These are phyloP conservation scores for Blera fallax DNA, from an alignment of 2,888 invertebrate species.

Conservation along the genomic window DNA sequence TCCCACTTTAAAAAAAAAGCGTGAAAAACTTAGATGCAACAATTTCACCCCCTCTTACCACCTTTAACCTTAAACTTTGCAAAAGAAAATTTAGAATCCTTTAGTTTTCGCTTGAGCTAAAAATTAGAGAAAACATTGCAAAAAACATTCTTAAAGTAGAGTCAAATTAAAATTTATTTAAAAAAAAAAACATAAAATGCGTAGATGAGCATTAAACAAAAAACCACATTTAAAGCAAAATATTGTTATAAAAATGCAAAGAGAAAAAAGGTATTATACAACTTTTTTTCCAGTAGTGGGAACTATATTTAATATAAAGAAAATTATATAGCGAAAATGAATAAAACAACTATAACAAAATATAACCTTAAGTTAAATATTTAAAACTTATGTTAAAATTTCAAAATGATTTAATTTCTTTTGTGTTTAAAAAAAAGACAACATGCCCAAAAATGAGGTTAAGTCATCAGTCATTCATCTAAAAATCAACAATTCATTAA, in stretches of 20 bases:
- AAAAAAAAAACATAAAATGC: slow-evolving; percentile 32
- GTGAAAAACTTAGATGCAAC: slow-evolving; percentile 44
- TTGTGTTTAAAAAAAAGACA: slow-evolving; percentile 61
- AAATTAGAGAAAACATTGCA: slow-evolving; percentile 38
- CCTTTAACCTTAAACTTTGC: slow-evolving; percentile 30
- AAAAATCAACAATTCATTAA: slow-evolving; percentile 44
- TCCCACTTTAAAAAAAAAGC: slow-evolving; percentile 68
- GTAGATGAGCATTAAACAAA: slow-evolving; percentile 57
- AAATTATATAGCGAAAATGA: slow-evolving; percentile 46
- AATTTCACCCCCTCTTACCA: slow-evolving; percentile 5
- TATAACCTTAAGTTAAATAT: slow-evolving; percentile 66
- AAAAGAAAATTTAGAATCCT: slow-evolving; percentile 30
- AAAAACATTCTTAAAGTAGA: slow-evolving; percentile 40
- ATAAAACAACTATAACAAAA: slow-evolving; percentile 44
- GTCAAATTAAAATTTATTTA: slow-evolving; percentile 32
- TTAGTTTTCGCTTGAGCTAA: slow-evolving; percentile 65
- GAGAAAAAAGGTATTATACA: slow-evolving; percentile 53
- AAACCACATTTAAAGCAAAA: slow-evolving; percentile 16
- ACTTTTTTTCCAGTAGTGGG: slow-evolving; percentile 67
- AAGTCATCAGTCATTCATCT: slow-evolving; percentile 71
- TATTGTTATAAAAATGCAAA: slow-evolving; percentile 31
- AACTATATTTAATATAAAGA: slow-evolving; percentile 61
- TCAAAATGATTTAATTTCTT: slow-evolving; percentile 43
- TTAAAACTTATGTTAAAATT: slow-evolving; percentile 45
- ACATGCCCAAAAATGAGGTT: slow-evolving; percentile 71